These are phyloP conservation scores for Antheraea yamamai DNA, from an alignment of 2,888 invertebrate genomes.

Conservation along the genomic window DNA sequence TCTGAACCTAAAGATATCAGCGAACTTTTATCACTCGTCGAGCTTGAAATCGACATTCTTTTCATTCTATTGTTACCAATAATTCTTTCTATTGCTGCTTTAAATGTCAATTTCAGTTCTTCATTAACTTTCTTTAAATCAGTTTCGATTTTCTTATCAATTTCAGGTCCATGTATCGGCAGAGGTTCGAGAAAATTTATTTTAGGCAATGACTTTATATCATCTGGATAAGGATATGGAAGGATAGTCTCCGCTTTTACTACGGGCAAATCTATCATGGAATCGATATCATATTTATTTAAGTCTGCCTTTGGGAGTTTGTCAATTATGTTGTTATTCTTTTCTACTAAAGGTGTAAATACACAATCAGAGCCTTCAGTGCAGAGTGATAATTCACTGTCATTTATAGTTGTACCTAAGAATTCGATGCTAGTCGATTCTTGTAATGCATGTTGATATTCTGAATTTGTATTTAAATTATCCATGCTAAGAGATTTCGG, in stretches of 20 bases:
- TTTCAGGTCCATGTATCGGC: constrained; percentile 21
- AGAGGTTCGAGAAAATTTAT: constrained; percentile 37
- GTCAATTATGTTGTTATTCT: constrained; percentile 43
- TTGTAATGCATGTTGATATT: constrained; percentile 59
- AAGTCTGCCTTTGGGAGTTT: not conserved
- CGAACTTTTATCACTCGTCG: constrained; percentile 5
- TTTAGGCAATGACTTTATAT: constrained; percentile 40
- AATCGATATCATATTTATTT: constrained; percentile 26
- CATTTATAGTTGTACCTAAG: constrained; percentile 42
- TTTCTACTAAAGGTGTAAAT: constrained; percentile 52
- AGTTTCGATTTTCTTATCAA: constrained; percentile 51
- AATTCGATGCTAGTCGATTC: constrained; percentile 74
- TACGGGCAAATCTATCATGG: constrained; percentile 43
- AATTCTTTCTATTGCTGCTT: constrained; percentile 68
- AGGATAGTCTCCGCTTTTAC: constrained; percentile 63
- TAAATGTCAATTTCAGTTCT: constrained; percentile 65
- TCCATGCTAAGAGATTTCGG: constrained; percentile 73
- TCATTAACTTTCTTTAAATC: constrained; percentile 66
- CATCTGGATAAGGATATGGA: constrained; percentile 59
- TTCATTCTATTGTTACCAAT: constrained; percentile 47
- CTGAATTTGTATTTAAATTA: constrained; percentile 54
- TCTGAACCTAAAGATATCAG: constrained; percentile 20
- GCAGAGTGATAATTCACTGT: constrained; percentile 59
- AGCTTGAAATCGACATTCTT: constrained; percentile 31
- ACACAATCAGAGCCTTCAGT: constrained; percentile 68